phyloP scores from a whole-genome alignment of 2,888 invertebrate species.

The Poecilobothrus nobilitatus region DNA sequence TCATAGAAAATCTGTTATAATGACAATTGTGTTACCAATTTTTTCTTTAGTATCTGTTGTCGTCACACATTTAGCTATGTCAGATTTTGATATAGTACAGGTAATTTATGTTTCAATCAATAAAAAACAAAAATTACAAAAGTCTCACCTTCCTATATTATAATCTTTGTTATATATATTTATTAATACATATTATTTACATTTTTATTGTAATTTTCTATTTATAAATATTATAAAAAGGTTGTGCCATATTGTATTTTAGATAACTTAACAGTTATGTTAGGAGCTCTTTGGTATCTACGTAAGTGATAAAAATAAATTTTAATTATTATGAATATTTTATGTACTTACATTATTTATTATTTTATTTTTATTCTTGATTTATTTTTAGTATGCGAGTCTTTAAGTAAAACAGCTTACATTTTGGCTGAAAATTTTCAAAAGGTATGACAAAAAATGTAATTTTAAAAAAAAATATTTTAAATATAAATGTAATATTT shows the following conservation, averaged over 20 bases:
- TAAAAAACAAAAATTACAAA: not conserved
- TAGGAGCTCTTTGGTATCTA: constrained; percentile 60
- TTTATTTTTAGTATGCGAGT: constrained; percentile 52
- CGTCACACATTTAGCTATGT: constrained; percentile 62
- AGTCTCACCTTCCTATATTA: too few species aligned
- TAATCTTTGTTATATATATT: too few species aligned
- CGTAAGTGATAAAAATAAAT: not conserved
- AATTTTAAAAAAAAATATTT: too few species aligned
- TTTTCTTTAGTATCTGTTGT: constrained; percentile 56
- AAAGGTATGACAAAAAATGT: constrained; percentile 38
- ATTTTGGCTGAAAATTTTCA: constrained; percentile 62
- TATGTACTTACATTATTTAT: too few species aligned
- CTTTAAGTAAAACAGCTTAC: constrained; percentile 55
- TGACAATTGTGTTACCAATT: constrained; percentile 53
- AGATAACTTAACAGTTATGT: constrained; percentile 58
- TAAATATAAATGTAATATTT: too few species aligned
- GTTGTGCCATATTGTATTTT: constrained; percentile 60
- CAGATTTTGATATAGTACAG: constrained; percentile 55
- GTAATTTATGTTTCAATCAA: constrained; percentile 32
- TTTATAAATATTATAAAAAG: constrained; percentile 28
- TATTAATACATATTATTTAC: too few species aligned
- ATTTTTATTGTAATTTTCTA: too few species aligned
- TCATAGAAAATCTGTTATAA: constrained; percentile 51
- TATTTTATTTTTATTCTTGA: too few species aligned
- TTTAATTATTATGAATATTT: not conserved